A percentile compares a stretch with the other conserved stretches of the same genome.
Conservation (phyloP, 2,888 invertebrate genomes). For the Callimorpha dominula region DNA sequence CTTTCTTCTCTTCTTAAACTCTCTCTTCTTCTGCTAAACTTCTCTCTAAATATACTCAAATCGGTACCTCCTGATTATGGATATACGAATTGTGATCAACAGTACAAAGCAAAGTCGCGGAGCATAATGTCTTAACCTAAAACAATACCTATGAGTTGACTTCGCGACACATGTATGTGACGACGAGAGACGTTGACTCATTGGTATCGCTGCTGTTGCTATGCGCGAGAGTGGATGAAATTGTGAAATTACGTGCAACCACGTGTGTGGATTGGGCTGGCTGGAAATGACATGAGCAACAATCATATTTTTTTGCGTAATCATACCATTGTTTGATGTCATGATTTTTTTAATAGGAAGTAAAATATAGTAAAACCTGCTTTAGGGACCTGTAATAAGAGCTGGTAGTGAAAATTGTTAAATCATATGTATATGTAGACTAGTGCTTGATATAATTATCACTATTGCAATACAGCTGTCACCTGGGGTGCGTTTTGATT, state of each 20-base stretch:
- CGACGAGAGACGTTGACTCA: conserved; percentile 18
- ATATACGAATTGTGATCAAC: neutral
- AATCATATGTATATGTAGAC: no score
- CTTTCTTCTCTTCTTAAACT: no score
- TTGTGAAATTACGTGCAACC: conserved; percentile 17
- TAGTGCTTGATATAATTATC: no score
- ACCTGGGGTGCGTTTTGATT: no score
- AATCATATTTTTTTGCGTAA: neutral
- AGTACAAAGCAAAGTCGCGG: neutral
- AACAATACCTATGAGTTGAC: neutral
- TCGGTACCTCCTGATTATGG: neutral
- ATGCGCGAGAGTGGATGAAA: conserved; percentile 7
- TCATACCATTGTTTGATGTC: neutral
- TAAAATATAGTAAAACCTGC: no score
- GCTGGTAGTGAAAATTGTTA: no score
- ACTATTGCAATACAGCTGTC: no score
- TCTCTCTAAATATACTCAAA: neutral
- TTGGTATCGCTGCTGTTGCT: conserved; percentile 15
- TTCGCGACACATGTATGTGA: conserved; percentile 13
- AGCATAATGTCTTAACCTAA: neutral
- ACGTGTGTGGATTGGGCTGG: neutral
- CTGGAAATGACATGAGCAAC: neutral
- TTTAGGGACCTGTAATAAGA: no score
- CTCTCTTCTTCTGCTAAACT: no score
- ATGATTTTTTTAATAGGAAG: neutral